A percentile compares a stretch with the other conserved stretches of the same genome.
These are phyloP conservation scores for Tenebrosternarchus preto DNA, from an alignment of 2,113 vertebrate species.

Conservation along the genomic window DNA sequence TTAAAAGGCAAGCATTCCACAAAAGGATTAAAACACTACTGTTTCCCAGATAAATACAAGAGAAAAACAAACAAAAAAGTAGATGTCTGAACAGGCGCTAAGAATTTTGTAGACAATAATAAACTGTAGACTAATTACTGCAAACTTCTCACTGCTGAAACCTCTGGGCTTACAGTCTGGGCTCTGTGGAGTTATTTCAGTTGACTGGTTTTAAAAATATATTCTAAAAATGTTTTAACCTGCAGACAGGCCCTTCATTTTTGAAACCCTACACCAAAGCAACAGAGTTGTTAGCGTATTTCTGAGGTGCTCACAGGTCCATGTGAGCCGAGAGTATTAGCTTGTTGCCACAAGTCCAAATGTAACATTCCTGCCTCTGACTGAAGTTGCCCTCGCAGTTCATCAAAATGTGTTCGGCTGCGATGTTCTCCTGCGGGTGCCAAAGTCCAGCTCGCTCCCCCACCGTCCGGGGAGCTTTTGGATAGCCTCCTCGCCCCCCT, in stretches of 20 bases:
- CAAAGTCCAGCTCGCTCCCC: background rate
- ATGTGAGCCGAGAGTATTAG: background rate
- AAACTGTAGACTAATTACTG: too few relatives aligned
- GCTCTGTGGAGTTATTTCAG: background rate
- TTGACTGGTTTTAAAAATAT: background rate
- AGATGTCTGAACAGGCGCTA: too few relatives aligned
- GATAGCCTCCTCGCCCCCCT: background rate
- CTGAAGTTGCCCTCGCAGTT: background rate
- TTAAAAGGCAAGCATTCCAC: too few relatives aligned
- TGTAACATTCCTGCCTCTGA: background rate
- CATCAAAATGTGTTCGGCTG: background rate
- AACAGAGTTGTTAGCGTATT: background rate
- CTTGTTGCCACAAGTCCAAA: background rate
- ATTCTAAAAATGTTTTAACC: background rate
- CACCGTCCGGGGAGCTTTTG: background rate
- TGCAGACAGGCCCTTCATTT: background rate
- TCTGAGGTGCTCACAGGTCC: background rate
- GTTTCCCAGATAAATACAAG: too few relatives aligned
- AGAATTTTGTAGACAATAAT: too few relatives aligned
- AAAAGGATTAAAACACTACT: too few relatives aligned
- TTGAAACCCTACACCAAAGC: background rate
- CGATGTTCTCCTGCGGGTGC: background rate
- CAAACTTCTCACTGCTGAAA: too few relatives aligned
- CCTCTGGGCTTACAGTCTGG: background rate
- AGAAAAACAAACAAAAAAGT: too few relatives aligned